Percentiles rank a stretch among this genome's conserved stretches.
Conservation (phyloP, 2,113 vertebrate genomes). For the Excalfactoria chinensis region DNA sequence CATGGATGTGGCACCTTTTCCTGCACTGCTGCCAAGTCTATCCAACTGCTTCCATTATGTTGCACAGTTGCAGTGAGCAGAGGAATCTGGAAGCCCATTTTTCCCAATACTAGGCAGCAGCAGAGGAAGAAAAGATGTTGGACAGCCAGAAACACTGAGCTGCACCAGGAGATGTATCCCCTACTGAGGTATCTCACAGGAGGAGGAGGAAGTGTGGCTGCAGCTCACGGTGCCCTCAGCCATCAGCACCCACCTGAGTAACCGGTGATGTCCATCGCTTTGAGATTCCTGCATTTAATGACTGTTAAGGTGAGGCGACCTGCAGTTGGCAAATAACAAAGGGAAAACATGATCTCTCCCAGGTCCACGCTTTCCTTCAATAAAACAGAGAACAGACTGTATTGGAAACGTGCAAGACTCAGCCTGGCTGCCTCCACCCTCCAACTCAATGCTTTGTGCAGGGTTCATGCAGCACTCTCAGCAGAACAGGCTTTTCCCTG, state of each 20-base stretch:
- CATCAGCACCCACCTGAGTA: conserved; percentile 87
- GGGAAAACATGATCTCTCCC: conserved; percentile 99
- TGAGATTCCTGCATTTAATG: conserved; percentile 98
- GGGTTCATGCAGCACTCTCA: neutral
- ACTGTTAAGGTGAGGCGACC: conserved; percentile 96
- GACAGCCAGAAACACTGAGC: neutral
- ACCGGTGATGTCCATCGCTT: conserved; percentile 99
- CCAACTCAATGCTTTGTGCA: accelerated
- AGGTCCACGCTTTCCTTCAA: conserved; percentile 96
- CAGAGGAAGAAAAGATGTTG: neutral
- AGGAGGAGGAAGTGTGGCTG: neutral
- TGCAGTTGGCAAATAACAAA: conserved; percentile 97
- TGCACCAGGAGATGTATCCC: neutral
- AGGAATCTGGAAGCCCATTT: neutral
- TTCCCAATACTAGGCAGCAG: neutral
- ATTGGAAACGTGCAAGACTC: neutral
- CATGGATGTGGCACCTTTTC: neutral
- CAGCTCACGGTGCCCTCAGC: neutral
- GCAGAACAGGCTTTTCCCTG: neutral
- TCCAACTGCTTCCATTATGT: neutral
- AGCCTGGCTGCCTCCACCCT: neutral
- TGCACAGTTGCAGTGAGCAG: neutral
- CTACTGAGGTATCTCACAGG: neutral
- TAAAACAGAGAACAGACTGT: conserved; percentile 67
- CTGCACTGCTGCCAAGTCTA: neutral